Conservation (phyloP, 2,888 invertebrate species). For the Dryomyza anilis region DNA sequence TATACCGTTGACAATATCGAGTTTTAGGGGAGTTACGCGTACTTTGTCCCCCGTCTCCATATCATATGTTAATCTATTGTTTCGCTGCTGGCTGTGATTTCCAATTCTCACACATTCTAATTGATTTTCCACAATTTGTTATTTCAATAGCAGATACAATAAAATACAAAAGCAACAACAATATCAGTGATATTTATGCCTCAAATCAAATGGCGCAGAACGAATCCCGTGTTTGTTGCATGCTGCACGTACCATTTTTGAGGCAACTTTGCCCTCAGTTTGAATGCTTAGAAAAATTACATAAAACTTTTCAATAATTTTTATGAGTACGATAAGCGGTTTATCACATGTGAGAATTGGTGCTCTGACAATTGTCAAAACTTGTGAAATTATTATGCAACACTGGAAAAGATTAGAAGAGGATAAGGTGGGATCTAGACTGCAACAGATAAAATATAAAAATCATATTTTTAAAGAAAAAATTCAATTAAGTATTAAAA, state of each 20-base stretch:
- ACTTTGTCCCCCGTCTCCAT: background rate
- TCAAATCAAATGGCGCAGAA: slow-evolving; percentile 35
- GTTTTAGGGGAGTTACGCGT: background rate
- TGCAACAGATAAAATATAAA: too few species aligned
- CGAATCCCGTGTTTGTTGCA: slow-evolving; percentile 33
- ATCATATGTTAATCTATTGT: background rate
- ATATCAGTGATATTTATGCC: slow-evolving; percentile 16
- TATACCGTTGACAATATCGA: background rate
- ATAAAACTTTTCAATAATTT: background rate
- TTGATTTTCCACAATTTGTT: slow-evolving; percentile 22
- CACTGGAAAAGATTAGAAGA: background rate
- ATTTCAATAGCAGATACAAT: background rate
- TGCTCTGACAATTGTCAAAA: too few species aligned
- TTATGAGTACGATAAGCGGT: slow-evolving; percentile 10
- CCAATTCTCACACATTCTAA: slow-evolving; percentile 6
- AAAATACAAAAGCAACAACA: slow-evolving; percentile 1
- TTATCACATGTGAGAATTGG: background rate
- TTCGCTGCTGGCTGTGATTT: background rate
- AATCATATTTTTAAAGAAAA: too few species aligned
- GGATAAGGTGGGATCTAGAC: background rate
- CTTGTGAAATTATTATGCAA: too few species aligned
- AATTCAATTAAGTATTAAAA: too few species aligned
- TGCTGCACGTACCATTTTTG: slow-evolving; percentile 20
- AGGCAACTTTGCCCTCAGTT: too few species aligned
- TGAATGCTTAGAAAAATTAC: background rate